Conservation (phyloP, 2,113 vertebrate genomes). For the Pitta sordida region DNA sequence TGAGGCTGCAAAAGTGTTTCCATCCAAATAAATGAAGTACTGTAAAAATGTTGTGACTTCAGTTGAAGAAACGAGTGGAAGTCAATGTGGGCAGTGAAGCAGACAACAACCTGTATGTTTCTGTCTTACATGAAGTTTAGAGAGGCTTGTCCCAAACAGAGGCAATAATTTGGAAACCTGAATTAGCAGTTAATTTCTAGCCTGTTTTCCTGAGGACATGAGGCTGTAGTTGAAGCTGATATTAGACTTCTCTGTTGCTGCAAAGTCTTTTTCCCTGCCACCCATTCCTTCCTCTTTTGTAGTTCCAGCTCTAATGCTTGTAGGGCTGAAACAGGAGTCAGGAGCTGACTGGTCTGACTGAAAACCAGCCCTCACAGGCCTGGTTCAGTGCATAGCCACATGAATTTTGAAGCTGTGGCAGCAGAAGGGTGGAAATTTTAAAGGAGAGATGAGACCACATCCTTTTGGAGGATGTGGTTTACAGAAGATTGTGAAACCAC, state of each 20-base stretch:
- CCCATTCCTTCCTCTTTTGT: not conserved
- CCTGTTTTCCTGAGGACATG: not conserved
- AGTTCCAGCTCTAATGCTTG: not conserved
- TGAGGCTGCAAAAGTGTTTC: not conserved
- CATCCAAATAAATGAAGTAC: not conserved
- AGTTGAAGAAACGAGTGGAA: not conserved
- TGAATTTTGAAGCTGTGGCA: not conserved
- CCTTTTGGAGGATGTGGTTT: not conserved
- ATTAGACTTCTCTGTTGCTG: not conserved
- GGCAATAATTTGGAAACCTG: not conserved
- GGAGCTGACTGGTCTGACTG: not conserved
- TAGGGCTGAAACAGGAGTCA: not conserved
- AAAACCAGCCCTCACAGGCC: not conserved
- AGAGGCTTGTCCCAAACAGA: not conserved
- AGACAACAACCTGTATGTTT: not conserved
- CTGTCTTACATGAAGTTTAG: not conserved
- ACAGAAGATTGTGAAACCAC: not conserved
- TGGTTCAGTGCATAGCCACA: not conserved
- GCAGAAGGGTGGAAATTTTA: not conserved
- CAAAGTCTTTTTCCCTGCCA: not conserved
- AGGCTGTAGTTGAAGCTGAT: not conserved
- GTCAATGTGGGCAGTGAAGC: not conserved
- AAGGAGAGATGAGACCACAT: not conserved
- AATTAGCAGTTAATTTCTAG: constrained; percentile 21
- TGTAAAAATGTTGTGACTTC: not conserved